Evolutionary conservation across 2,888 invertebrate species (phyloP).

Genomic region (Neocrepidodera transversa): DNA sequence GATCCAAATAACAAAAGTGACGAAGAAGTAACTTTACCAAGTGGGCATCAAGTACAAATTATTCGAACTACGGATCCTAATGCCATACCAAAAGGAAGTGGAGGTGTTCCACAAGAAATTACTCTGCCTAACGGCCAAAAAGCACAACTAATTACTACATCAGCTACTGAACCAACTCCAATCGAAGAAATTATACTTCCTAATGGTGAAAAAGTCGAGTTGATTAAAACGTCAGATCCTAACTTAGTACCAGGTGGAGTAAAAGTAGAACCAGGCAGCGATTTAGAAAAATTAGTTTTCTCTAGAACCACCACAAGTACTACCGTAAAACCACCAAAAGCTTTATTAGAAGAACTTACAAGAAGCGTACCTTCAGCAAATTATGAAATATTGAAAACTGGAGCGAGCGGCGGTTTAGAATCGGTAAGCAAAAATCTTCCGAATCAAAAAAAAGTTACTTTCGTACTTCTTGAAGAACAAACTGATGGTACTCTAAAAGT

Average conservation of each 20-base stretch:
- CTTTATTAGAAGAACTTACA: conserved; percentile 78
- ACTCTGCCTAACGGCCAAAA: conserved; percentile 76
- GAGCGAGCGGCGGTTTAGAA: conserved; percentile 75
- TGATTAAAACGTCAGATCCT: conserved; percentile 71
- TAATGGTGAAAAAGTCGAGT: conserved; percentile 56
- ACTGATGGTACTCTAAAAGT: conserved; percentile 86
- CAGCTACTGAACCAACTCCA: conserved; percentile 34
- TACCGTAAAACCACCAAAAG: conserved; percentile 69
- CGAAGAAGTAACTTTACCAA: conserved; percentile 61
- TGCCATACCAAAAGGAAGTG: conserved; percentile 33
- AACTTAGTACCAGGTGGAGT: conserved; percentile 66
- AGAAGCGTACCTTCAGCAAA: conserved; percentile 81
- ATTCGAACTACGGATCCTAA: conserved; percentile 55
- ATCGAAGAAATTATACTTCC: conserved; percentile 55
- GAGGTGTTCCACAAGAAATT: conserved; percentile 72
- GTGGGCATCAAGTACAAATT: conserved; percentile 76
- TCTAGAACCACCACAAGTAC: conserved; percentile 56
- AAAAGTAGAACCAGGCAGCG: conserved; percentile 58
- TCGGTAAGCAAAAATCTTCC: conserved; percentile 70
- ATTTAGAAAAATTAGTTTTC: conserved; percentile 54
- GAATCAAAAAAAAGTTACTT: conserved; percentile 81
- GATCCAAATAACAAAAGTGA: conserved; percentile 62
- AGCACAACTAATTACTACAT: conserved; percentile 69
- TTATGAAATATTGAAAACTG: conserved; percentile 81
- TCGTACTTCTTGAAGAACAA: conserved; percentile 86